Evolutionary conservation across 2,797 vertebrate genomes (phyloP).

Genomic region (Bradypus variegatus): DNA sequence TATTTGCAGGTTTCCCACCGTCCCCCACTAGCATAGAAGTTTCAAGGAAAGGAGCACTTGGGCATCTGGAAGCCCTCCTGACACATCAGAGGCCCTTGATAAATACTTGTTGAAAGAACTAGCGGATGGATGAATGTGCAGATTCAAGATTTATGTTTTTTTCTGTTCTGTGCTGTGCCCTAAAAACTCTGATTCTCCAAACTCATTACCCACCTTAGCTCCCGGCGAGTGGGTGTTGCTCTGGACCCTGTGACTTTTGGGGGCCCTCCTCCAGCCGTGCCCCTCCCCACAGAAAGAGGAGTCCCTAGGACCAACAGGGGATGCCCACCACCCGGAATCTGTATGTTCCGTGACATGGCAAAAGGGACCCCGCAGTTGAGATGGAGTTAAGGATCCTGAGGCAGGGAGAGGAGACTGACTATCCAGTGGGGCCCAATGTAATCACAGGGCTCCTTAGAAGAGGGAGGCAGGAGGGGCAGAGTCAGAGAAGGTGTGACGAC

Average conservation of each 20-base stretch:
- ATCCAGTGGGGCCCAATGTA: background rate
- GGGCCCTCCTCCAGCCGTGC: background rate
- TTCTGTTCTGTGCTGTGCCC: background rate
- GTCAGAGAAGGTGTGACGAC: background rate
- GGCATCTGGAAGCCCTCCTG: background rate
- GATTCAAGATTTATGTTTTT: too few species aligned
- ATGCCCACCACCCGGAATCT: background rate
- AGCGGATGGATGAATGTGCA: background rate
- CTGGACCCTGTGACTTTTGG: background rate
- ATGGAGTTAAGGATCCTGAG: background rate
- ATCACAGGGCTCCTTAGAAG: background rate
- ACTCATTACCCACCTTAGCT: background rate
- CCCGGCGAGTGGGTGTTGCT: too few species aligned
- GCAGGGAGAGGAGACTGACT: background rate
- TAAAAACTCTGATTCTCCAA: background rate
- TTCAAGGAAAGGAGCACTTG: background rate
- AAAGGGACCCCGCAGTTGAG: background rate
- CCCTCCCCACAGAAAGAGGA: background rate
- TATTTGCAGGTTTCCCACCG: background rate
- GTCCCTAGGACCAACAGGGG: background rate
- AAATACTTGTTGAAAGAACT: background rate
- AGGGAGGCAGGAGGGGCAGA: background rate
- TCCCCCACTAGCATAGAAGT: background rate
- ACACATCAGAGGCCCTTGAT: background rate
- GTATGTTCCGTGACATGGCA: background rate